These are phyloP conservation scores for Stenodera caucasica DNA, from an alignment of 2,888 invertebrate species.

Conservation along the genomic window DNA sequence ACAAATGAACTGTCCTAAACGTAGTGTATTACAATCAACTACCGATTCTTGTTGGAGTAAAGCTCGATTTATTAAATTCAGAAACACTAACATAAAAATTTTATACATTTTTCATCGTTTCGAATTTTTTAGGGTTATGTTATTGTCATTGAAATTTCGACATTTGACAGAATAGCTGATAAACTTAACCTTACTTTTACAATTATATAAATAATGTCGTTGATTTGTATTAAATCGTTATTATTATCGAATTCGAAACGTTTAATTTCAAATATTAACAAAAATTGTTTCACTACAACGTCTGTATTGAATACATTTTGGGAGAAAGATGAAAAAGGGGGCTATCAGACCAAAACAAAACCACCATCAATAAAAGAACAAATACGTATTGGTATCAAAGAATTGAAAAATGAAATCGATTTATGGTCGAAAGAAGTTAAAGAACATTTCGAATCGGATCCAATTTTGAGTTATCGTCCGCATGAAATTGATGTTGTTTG, in stretches of 20 bases:
- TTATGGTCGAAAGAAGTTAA: conserved; percentile 70
- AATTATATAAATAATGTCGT: background rate
- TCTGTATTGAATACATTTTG: conserved; percentile 55
- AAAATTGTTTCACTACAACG: conserved; percentile 39
- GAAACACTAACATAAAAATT: background rate
- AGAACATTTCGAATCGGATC: conserved; percentile 66
- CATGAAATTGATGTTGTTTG: conserved; percentile 76
- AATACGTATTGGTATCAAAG: conserved; percentile 66
- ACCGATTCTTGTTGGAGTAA: background rate
- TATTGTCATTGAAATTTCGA: background rate
- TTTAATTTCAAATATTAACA: background rate
- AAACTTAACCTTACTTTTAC: conserved; percentile 1
- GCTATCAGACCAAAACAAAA: conserved; percentile 56
- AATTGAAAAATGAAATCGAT: conserved; percentile 67
- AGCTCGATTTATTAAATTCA: background rate
- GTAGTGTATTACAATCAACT: conserved; percentile 70
- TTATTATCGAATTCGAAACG: background rate
- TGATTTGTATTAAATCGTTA: background rate
- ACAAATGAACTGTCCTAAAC: conserved; percentile 81
- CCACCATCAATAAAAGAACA: conserved; percentile 59
- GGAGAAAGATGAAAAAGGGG: conserved; percentile 65
- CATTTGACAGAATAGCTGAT: too few relatives aligned
- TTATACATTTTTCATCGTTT: background rate
- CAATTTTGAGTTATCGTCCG: conserved; percentile 58
- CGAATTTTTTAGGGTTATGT: background rate